Evolutionary conservation across 2,797 vertebrate species (phyloP).

Genomic region (Sebastiscus tertius): DNA sequence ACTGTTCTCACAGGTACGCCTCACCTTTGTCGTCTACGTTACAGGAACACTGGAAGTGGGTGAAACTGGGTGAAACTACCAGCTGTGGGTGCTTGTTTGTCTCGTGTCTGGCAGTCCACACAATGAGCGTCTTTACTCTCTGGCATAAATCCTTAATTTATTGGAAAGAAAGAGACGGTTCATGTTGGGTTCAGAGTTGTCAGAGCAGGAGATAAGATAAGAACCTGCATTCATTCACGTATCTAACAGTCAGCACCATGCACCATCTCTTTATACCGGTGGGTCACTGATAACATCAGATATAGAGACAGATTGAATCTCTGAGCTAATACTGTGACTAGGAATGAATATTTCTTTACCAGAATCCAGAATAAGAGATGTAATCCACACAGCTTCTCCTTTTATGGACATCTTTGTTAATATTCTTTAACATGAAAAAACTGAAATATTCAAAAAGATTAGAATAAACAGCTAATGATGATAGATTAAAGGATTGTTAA

Average conservation of each 20-base stretch:
- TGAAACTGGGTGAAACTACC: constrained; percentile 14
- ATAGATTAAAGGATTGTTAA: not conserved
- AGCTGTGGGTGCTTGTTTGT: constrained; percentile 25
- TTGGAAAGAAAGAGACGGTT: constrained; percentile 36
- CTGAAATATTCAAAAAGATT: not conserved
- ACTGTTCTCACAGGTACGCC: constrained; percentile 50
- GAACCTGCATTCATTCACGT: constrained; percentile 51
- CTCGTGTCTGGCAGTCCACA: constrained; percentile 33
- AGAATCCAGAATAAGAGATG: constrained; percentile 1
- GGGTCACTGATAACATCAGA: constrained; percentile 55
- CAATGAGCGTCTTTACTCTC: constrained; percentile 45
- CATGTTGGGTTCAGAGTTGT: constrained; percentile 61
- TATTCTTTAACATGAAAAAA: not conserved
- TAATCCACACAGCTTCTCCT: constrained; percentile 6
- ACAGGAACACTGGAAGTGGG: constrained; percentile 19
- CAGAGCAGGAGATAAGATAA: constrained; percentile 58
- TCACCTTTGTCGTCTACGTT: constrained; percentile 24
- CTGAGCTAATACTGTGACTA: constrained; percentile 33
- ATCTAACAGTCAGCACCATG: constrained; percentile 24
- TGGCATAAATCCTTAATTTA: not conserved
- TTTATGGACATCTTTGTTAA: constrained; percentile 18
- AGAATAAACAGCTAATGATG: not conserved
- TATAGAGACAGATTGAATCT: constrained; percentile 43
- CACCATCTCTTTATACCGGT: constrained; percentile 34
- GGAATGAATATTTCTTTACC: constrained; percentile 3